Conservation (phyloP, 2,888 invertebrate species). For the Drosophila mercatorum region DNA sequence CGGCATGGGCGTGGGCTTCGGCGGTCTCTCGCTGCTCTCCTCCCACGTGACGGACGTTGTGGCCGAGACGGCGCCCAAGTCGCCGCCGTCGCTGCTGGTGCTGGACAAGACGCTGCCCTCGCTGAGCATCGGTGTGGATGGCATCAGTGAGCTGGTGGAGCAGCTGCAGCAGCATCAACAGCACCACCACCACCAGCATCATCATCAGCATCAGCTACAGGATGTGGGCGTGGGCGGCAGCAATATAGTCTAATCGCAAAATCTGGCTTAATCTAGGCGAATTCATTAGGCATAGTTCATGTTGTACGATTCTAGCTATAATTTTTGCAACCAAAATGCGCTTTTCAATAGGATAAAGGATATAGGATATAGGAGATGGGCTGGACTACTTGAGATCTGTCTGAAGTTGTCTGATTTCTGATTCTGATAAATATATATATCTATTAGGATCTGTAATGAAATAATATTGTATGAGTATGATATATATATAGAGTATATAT, state of each 20-base stretch:
- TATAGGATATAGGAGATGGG: neutral
- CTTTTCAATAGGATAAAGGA: slow-evolving; percentile 5
- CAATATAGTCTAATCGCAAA: slow-evolving; percentile 21
- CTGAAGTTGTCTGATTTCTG: neutral
- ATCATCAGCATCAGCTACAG: slow-evolving; percentile 13
- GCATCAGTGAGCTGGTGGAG: slow-evolving; percentile 83
- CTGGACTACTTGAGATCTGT: no score
- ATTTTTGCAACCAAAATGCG: slow-evolving; percentile 27
- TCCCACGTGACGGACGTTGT: slow-evolving; percentile 44
- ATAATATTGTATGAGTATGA: no score
- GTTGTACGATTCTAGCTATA: slow-evolving; percentile 33
- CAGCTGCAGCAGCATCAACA: slow-evolving; percentile 69
- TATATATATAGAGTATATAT: neutral
- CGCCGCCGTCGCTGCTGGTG: slow-evolving; percentile 82
- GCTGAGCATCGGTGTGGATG: slow-evolving; percentile 82
- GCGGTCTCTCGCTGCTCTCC: slow-evolving; percentile 55
- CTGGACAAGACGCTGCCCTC: slow-evolving; percentile 83
- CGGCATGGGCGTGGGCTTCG: slow-evolving; percentile 56
- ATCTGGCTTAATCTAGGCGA: slow-evolving; percentile 35
- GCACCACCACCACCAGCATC: neutral
- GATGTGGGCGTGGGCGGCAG: slow-evolving; percentile 32
- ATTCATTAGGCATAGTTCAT: slow-evolving; percentile 56
- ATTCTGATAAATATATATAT: neutral
- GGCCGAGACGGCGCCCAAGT: slow-evolving; percentile 61
- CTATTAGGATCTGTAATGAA: neutral